Evolutionary conservation across 2,888 invertebrate genomes (phyloP), one percentile per base, ranked within the genome.

Genomic region (Drosophila hamatofila): DNA sequence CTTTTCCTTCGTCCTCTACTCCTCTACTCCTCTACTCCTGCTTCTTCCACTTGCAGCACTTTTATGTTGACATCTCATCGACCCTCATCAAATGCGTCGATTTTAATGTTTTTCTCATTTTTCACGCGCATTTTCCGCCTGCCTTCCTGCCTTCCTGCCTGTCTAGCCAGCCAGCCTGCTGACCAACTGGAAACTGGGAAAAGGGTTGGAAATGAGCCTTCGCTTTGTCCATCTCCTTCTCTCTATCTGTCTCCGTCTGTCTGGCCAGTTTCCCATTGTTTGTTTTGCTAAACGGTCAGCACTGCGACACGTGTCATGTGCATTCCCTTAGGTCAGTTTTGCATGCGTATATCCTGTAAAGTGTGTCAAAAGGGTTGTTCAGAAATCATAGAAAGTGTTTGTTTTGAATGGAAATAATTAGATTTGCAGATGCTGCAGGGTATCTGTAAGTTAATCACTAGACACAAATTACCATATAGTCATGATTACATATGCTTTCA

Each of bases 11-110:
- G 14, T 5, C 14, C 12, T 37, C 41, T 9, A 1, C 39, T 8
- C 7, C 39, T 9, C n/a, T n/a, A n/a, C 12, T 7, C n/a, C 5
- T n/a, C 46, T 14, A 1, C 39, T 8, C 7, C 39, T 9, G 41
- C 30, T 12, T 12, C n/a, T 16, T 54, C 23, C 39, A 35, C 65
- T 56, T 65, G 77, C 66, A 44, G 61, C 75, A 42, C 23, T 35
- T 65, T 62, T 41, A 52, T 63, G 78, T 63, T 81, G 78, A 81
- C 88, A 80, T 87, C 88, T 73, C 68, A 71, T 83, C 86, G 84
- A 84, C 84, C 89, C 84, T 84, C 88, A 60, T 84, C 84, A 84
- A 81, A 78, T 49, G 67, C 72, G 66, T 87, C 84, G 88, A 87
- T 89, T 89, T 88, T 78, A 54, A 78, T 76, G 88, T 66, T 73